Percentiles rank a stretch among this genome's conserved stretches.
Conservation (phyloP, 1,140 invertebrate species). For the Dufourea novaeangliae region DNA sequence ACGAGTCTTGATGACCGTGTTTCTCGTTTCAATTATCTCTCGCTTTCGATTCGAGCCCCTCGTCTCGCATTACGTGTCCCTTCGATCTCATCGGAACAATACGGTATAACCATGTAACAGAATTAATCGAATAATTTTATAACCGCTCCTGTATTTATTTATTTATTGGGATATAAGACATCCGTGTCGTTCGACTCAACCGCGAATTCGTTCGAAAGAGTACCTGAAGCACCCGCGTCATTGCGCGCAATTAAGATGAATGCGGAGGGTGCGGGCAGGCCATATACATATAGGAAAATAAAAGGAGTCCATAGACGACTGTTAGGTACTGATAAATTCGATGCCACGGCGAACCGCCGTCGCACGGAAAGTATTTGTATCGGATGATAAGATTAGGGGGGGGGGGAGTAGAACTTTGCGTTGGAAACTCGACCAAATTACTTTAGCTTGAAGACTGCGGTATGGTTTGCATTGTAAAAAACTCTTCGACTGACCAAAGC, state of each 20-base stretch:
- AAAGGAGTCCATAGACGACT: conserved; percentile 24
- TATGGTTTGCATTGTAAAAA: conserved; percentile 58
- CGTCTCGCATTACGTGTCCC: background rate
- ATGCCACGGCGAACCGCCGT: conserved; percentile 17
- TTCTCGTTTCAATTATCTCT: too few relatives aligned
- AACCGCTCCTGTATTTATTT: conserved; percentile 20
- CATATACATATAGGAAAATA: conserved; percentile 21
- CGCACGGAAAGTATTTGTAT: conserved; percentile 31
- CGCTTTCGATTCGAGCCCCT: background rate
- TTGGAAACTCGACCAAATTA: conserved; percentile 62
- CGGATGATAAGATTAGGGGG: conserved; percentile 50
- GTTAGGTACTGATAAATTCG: conserved; percentile 40
- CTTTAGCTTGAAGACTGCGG: conserved; percentile 56
- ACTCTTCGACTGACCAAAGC: conserved; percentile 10
- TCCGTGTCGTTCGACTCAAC: conserved; percentile 22
- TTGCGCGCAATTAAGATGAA: background rate
- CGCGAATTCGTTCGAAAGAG: conserved; percentile 38
- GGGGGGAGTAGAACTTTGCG: conserved; percentile 20
- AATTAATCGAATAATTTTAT: conserved; percentile 19
- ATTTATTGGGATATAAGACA: conserved; percentile 29
- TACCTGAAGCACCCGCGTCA: conserved; percentile 48
- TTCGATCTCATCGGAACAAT: background rate
- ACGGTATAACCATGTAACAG: background rate
- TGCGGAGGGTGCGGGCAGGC: conserved; percentile 28
- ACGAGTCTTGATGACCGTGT: too few relatives aligned